Evolutionary conservation across 2,888 invertebrate genomes (phyloP).

Genomic region (Lasioglossum calceatum): DNA sequence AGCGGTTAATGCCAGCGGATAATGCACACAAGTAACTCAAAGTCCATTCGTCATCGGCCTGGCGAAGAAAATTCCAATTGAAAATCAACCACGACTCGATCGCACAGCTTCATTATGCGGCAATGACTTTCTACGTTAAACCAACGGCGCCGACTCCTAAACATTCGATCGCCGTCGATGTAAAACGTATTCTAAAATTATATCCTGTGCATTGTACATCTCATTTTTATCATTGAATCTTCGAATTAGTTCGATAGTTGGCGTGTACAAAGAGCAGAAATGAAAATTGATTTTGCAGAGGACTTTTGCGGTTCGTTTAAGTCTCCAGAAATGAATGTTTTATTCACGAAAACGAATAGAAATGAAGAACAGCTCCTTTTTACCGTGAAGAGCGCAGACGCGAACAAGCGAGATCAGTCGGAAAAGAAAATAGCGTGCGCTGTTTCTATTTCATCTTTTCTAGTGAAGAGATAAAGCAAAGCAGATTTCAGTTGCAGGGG

Average conservation of each 20-base stretch:
- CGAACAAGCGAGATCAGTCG: not conserved
- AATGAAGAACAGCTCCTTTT: not conserved
- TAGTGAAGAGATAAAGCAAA: not conserved
- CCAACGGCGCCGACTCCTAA: not conserved
- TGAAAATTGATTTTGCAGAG: not conserved
- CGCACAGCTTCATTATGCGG: not conserved
- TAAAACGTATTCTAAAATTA: not conserved
- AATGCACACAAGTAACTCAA: conserved; percentile 24
- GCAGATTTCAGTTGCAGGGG: not conserved
- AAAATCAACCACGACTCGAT: conserved; percentile 1
- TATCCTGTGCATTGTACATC: not conserved
- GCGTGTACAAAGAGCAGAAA: not conserved
- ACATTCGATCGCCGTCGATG: not conserved
- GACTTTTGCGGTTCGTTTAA: too few species aligned
- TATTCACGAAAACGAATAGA: not conserved
- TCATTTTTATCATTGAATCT: not conserved
- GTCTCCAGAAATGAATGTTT: not conserved
- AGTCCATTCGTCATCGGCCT: conserved; percentile 28
- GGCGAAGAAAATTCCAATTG: conserved; percentile 14
- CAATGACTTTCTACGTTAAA: not conserved
- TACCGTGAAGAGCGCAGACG: not conserved
- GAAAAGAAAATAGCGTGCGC: not conserved
- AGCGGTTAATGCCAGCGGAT: conserved; percentile 35
- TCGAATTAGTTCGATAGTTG: too few species aligned
- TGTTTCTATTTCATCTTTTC: conserved; percentile 6